phyloP scores from a whole-genome alignment of 2,888 invertebrate species.

The Aphidoletes aphidimyza region DNA sequence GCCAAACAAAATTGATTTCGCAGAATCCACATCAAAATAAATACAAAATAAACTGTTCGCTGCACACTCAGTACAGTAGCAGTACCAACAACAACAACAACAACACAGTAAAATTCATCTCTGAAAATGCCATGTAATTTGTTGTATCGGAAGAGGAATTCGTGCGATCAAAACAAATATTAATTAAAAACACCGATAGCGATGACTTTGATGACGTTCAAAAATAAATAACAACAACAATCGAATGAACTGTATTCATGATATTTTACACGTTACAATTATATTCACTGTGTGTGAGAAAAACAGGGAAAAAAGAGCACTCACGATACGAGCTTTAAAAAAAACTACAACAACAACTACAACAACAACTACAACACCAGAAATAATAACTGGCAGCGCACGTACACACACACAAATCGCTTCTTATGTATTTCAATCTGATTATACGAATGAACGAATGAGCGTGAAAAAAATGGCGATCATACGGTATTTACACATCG shows the following conservation, averaged over 20 bases:
- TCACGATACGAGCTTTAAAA: too few relatives aligned
- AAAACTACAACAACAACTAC: neutral
- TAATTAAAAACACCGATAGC: constrained; percentile 30
- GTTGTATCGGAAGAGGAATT: constrained; percentile 50
- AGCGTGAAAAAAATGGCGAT: neutral
- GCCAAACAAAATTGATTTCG: neutral
- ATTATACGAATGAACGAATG: neutral
- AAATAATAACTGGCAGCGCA: neutral
- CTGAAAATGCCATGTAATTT: constrained; percentile 25
- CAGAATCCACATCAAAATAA: constrained; percentile 12
- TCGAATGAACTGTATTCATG: too few relatives aligned
- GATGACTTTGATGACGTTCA: constrained; percentile 48
- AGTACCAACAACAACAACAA: too few relatives aligned
- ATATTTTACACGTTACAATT: too few relatives aligned
- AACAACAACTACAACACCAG: neutral
- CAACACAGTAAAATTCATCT: neutral
- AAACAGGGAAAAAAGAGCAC: too few relatives aligned
- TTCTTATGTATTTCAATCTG: neutral
- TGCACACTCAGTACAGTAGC: neutral
- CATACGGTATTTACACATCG: constrained; percentile 11
- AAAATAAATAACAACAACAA: too few relatives aligned
- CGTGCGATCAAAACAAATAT: constrained; percentile 46
- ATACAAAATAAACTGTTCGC: neutral
- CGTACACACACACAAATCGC: neutral
- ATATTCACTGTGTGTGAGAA: too few relatives aligned